Conservation (phyloP, 2,888 invertebrate genomes). For the Polia nebulosa region DNA sequence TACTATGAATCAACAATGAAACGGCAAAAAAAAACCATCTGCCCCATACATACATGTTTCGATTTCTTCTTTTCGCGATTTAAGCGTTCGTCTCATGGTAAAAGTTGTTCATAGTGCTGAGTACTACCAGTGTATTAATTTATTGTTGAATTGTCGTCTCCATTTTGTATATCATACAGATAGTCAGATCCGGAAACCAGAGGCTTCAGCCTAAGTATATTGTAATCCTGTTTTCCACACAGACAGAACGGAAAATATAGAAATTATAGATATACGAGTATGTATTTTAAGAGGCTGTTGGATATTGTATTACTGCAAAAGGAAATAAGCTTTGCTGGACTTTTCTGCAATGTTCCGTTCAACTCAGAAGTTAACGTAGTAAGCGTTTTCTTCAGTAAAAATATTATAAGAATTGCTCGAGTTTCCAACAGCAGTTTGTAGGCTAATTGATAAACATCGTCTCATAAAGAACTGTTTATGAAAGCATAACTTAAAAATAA, state of each 20-base stretch:
- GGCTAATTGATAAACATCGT: constrained; percentile 6
- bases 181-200: constrained; percentile 23
- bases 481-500: neutral
- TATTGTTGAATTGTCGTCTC: too few relatives aligned
- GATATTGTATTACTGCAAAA: constrained; percentile 53
- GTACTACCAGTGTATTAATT: too few relatives aligned
- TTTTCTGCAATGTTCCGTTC: constrained; percentile 36
- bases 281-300: constrained; percentile 14
- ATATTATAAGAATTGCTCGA: constrained; percentile 6
- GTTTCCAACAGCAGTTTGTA: constrained; percentile 31
- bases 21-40: too few relatives aligned
- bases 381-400: constrained; percentile 22
- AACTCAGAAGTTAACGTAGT: constrained; percentile 37
- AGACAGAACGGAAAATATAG: constrained; percentile 10
- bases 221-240: constrained; percentile 38
- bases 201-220: constrained; percentile 36
- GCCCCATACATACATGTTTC: too few relatives aligned
- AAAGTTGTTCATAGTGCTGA: too few relatives aligned
- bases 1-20: too few relatives aligned
- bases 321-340: constrained; percentile 48
- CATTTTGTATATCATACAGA: constrained; percentile 1
- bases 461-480: neutral
- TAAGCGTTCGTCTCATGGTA: too few relatives aligned
- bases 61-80: too few relatives aligned
- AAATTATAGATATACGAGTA: constrained; percentile 11